Evolutionary conservation across 2,888 invertebrate species (phyloP).

Genomic region (Chirona hameri): DNA sequence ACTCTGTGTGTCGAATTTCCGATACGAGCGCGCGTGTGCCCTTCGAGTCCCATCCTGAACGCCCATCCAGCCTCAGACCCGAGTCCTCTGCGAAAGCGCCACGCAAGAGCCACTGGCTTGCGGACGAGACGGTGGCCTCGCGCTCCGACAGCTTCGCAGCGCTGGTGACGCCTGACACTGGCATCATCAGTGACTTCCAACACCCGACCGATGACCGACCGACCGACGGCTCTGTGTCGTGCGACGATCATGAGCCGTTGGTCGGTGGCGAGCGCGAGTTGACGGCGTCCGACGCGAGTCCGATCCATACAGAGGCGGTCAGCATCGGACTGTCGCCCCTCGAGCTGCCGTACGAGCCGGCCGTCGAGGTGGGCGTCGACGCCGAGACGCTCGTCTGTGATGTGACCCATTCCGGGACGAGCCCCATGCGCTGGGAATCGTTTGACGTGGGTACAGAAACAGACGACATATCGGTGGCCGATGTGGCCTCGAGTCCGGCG

Average conservation of each 20-base stretch:
- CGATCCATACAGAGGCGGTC: not conserved
- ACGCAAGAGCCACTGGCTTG: not conserved
- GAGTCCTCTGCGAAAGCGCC: not conserved
- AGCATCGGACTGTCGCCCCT: not conserved
- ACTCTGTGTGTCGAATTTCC: not conserved
- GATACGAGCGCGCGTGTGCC: constrained; percentile 36
- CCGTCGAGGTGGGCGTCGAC: not conserved
- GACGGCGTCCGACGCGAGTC: constrained; percentile 5
- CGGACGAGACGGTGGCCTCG: not conserved
- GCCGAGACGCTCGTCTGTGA: not conserved
- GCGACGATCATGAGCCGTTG: not conserved
- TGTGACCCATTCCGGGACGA: not conserved
- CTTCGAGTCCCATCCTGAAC: constrained; percentile 38
- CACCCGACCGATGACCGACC: not conserved
- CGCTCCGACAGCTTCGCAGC: not conserved
- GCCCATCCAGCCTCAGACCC: constrained; percentile 27
- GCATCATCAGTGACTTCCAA: not conserved
- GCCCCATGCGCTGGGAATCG: not conserved
- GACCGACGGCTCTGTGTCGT: not conserved
- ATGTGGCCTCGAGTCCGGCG: not conserved
- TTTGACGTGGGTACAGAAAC: constrained; percentile 8
- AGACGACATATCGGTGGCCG: constrained; percentile 8
- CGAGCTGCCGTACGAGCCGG: not conserved
- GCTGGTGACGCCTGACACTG: not conserved
- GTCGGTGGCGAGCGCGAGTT: not conserved